phyloP scores from a whole-genome alignment of 2,113 vertebrate genomes.

The Alosa alosa region DNA sequence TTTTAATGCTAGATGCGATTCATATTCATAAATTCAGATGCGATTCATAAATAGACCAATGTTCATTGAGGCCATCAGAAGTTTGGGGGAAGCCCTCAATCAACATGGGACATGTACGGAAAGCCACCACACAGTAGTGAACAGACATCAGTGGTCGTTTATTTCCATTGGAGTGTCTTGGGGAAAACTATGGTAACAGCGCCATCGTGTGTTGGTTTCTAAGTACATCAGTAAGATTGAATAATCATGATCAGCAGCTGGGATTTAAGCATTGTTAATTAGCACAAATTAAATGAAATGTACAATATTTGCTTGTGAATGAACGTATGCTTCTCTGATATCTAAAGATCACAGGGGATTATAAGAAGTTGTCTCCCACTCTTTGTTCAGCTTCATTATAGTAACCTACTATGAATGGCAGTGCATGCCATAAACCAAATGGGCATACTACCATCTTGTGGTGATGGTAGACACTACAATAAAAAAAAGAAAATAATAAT shows the following conservation, averaged over 20 bases:
- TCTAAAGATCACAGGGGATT: background rate
- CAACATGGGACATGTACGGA: too few species aligned
- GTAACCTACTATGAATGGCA: too few species aligned
- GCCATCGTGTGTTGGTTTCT: background rate
- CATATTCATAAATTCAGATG: background rate
- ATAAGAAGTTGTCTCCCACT: background rate
- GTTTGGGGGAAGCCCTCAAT: too few species aligned
- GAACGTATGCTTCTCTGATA: background rate
- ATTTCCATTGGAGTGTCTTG: background rate
- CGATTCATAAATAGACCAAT: background rate
- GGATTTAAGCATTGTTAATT: background rate
- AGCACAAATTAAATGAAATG: background rate
- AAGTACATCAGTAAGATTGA: background rate
- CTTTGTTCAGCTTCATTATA: too few species aligned
- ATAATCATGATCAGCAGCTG: too few species aligned
- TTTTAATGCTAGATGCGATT: background rate
- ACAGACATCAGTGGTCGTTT: background rate
- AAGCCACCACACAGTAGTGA: background rate
- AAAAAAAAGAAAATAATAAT: background rate
- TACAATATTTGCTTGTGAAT: background rate
- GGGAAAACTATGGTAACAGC: background rate
- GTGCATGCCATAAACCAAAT: background rate
- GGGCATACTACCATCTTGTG: slow-evolving; percentile 12
- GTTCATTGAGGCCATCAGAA: background rate
- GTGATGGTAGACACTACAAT: background rate